phyloP scores from a whole-genome alignment of 2,888 invertebrate genomes.

The Odontocerum albicorne region DNA sequence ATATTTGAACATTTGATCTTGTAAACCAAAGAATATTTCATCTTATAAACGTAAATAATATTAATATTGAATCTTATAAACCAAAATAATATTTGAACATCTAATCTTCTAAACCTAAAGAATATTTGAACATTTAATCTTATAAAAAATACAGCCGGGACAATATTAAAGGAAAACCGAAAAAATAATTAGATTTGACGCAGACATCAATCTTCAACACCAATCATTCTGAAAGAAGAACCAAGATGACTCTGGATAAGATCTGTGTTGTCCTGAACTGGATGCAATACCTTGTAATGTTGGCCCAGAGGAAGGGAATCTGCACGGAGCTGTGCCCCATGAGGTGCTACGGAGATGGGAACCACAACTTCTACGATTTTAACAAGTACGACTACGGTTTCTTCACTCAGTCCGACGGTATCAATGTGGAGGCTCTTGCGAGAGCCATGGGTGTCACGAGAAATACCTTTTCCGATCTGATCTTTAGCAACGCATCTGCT shows the following conservation, averaged over 20 bases:
- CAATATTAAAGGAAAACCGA: not conserved
- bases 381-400: not conserved
- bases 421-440: conserved; percentile 31
- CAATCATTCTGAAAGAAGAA: no score
- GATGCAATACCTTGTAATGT: conserved; percentile 33
- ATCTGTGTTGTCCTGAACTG: conserved; percentile 32
- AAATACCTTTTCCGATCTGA: conserved; percentile 27
- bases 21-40: no score
- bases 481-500: not conserved
- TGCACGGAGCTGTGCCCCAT: conserved; percentile 33
- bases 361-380: conserved; percentile 6
- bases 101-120: no score
- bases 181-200: not conserved
- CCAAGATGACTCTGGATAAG: conserved; percentile 29
- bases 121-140: no score
- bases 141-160: no score
- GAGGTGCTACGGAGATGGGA: conserved; percentile 4
- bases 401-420: conserved; percentile 7
- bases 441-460: conserved; percentile 30
- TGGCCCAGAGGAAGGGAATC: conserved; percentile 29
- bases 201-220: not conserved
- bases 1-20: no score
- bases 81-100: no score
- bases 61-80: no score
- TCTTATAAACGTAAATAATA: no score